phyloP scores from a whole-genome alignment of 2,888 invertebrate species.

The Nymphalis c-album region DNA sequence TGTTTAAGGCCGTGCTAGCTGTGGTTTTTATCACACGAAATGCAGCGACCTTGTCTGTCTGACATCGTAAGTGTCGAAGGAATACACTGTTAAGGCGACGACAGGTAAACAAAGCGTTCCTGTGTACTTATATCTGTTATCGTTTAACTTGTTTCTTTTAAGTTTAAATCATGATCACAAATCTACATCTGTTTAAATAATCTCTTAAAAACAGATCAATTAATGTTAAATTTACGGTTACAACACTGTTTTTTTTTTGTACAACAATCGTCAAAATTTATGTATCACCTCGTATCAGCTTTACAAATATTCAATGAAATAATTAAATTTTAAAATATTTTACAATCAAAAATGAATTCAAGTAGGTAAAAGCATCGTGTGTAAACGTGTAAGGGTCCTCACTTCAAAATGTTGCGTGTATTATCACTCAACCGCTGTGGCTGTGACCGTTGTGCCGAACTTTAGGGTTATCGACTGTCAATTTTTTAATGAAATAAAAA shows the following conservation, averaged over 20 bases:
- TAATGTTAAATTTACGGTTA: not conserved
- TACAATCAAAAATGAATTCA: not conserved
- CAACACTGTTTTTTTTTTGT: too few relatives aligned
- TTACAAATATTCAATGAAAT: not conserved
- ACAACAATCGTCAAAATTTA: not conserved
- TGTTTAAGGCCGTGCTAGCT: conserved; percentile 20
- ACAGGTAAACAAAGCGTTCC: conserved; percentile 27
- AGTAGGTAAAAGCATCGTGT: not conserved
- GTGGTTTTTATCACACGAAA: conserved; percentile 33
- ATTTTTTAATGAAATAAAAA: not conserved
- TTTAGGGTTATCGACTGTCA: conserved; percentile 27
- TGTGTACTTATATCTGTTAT: conserved; percentile 21
- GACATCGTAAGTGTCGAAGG: conserved; percentile 32
- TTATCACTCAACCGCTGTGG: conserved; percentile 37
- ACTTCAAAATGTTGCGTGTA: conserved; percentile 38
- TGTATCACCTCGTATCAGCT: too few relatives aligned
- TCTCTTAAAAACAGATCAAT: not conserved
- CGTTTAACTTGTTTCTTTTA: conserved; percentile 28
- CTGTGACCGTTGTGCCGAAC: conserved; percentile 34
- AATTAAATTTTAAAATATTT: not conserved
- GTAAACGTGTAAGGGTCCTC: conserved; percentile 31
- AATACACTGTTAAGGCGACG: conserved; percentile 30
- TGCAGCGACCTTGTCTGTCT: conserved; percentile 33
- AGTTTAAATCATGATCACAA: conserved; percentile 20
- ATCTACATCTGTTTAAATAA: not conserved